Conservation (phyloP, 2,888 invertebrate species). For the Ichneumon xanthorius region DNA sequence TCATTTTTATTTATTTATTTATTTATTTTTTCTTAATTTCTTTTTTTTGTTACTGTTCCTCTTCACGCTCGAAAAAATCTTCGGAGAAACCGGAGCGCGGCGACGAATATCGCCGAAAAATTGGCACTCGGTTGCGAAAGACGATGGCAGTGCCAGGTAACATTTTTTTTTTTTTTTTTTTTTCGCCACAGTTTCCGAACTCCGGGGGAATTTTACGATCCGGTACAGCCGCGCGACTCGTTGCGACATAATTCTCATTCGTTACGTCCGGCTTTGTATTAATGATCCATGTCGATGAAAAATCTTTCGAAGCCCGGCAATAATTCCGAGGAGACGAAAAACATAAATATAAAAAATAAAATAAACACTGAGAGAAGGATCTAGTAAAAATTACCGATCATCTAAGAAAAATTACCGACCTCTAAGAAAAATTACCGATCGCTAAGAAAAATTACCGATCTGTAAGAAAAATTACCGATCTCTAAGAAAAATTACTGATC, state of each 20-base stretch:
- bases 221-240: slow-evolving; percentile 2
- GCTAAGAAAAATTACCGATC: too few species aligned
- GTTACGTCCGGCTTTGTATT: slow-evolving; percentile 32
- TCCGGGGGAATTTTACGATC: slow-evolving; percentile 40
- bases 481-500: too few species aligned
- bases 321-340: slow-evolving; percentile 4
- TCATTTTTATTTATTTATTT: neutral
- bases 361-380: too few species aligned
- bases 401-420: too few species aligned
- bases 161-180: neutral
- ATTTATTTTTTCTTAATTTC: neutral
- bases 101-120: slow-evolving; percentile 5
- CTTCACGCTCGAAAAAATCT: slow-evolving; percentile 5
- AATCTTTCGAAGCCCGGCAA: slow-evolving; percentile 2
- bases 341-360: neutral
- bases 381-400: too few species aligned
- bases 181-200: neutral
- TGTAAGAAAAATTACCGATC: too few species aligned
- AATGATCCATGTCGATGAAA: slow-evolving; percentile 40
- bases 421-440: too few species aligned
- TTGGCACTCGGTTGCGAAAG: neutral
- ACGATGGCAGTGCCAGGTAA: slow-evolving; percentile 37
- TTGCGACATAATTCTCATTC: slow-evolving; percentile 46
- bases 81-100: neutral
- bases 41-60: neutral